A percentile compares a stretch with the other conserved stretches of the same genome.
phyloP scores from a whole-genome alignment of 2,888 invertebrate species.

The Aspidiotus rigidus region DNA sequence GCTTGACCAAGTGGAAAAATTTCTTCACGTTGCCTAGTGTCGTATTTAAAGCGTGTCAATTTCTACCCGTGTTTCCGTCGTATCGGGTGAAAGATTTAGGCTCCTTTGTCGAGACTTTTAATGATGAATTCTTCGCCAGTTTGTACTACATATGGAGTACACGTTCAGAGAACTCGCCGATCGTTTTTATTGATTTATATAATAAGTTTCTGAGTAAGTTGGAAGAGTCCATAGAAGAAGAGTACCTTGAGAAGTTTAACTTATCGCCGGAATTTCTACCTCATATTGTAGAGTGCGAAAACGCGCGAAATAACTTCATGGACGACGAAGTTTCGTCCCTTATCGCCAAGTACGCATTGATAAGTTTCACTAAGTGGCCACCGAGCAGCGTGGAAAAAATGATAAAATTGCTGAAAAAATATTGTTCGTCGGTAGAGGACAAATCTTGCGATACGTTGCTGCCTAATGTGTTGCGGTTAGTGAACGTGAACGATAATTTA shows the following conservation, averaged over 20 bases:
- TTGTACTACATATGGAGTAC: conserved; percentile 15
- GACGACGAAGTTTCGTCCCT: conserved; percentile 3
- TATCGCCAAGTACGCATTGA: conserved; percentile 7
- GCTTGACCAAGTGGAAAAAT: conserved; percentile 9
- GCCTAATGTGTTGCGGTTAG: conserved; percentile 21
- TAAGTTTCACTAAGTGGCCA: conserved; percentile 25
- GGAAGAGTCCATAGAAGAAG: neutral
- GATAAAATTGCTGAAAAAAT: conserved; percentile 15
- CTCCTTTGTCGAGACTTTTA: neutral
- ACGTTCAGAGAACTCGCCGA: neutral
- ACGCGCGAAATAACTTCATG: conserved; percentile 10
- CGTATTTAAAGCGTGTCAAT: conserved; percentile 1
- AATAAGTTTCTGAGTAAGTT: neutral
- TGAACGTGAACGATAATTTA: neutral
- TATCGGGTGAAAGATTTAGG: conserved; percentile 4
- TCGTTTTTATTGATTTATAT: conserved; percentile 11
- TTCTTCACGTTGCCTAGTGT: conserved; percentile 18
- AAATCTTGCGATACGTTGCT: conserved; percentile 3
- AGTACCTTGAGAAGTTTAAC: neutral
- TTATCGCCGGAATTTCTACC: conserved; percentile 12
- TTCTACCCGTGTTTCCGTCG: neutral
- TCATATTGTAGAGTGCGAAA: neutral
- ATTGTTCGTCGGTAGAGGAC: conserved; percentile 8
- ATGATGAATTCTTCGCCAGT: conserved; percentile 14
- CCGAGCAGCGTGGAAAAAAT: conserved; percentile 11